Evolutionary conservation across 2,113 vertebrate genomes (phyloP), one percentile per base, ranked within the genome.

Genomic region (Hippocampus zosterae): DNA sequence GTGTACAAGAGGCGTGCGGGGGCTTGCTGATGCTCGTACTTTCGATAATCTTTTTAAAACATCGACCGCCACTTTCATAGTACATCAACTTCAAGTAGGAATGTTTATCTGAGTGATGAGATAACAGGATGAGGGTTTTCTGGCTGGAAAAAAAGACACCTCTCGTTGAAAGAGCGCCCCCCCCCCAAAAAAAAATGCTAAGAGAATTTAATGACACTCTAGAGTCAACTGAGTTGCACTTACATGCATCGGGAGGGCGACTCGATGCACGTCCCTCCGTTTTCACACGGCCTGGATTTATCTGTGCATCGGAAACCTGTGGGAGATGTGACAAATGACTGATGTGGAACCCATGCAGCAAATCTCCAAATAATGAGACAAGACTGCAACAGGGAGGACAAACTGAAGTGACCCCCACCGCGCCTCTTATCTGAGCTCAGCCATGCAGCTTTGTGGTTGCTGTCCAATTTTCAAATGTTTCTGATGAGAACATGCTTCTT

Each of bases 201-300:
- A 53, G 52, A 23, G n/a, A 55, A 55, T n/a, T 10, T 23, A 55
- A 55, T 41, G 61, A 37, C 8, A 48, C 6, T 46, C 48, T 1
- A 44, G 21, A 42, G 19, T 42, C 16, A 56, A 40, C 41, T 23
- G 29, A 65, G 15, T 27, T 48, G 23, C 27, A 93, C 92, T 93
- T 92, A 93, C 92, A 92, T 88, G 92, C 92, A 93, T 81, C 78
- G 81, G 44, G 77, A 76, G 3, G 85, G 68, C 67, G 91, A 91
- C 69, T 92, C 91, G 77, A 88, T 76, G 82, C 92, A 93, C 70
- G 89, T 92, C 78, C 90, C 92, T 86, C 90, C 92, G 81, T 93
- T 93, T 81, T 92, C 91, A 87, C 92, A 93, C 16, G 91, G 87
- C 76, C 75, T 90, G 78, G 87, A 60, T 83, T 87, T 85, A 85